These are phyloP conservation scores for Macropodus opercularis DNA, from an alignment of 2,797 vertebrate species.

Conservation along the genomic window DNA sequence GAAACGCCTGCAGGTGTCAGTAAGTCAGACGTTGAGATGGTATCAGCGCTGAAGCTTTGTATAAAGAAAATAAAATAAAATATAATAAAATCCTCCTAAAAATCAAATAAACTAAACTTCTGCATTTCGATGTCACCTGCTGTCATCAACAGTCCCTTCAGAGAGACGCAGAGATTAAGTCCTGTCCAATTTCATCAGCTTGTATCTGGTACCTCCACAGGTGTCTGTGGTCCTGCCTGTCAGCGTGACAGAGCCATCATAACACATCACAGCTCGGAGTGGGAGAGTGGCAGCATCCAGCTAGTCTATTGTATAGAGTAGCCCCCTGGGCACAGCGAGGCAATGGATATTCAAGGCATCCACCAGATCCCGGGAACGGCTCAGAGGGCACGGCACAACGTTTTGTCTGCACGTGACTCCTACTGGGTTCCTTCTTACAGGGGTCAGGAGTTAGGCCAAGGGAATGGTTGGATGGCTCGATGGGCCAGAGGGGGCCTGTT, in stretches of 20 bases:
- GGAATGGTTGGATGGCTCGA: conserved; percentile 26
- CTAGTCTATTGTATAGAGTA: conserved; percentile 46
- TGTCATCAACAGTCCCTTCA: conserved; percentile 4
- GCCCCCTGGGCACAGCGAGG: conserved; percentile 45
- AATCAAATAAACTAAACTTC: not conserved
- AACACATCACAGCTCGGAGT: conserved; percentile 75
- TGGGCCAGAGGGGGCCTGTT: conserved; percentile 49
- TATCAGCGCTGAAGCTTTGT: not conserved
- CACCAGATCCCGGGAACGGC: conserved; percentile 55
- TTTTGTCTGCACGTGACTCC: conserved; percentile 61
- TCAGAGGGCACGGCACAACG: conserved; percentile 54
- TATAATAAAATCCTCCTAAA: too few relatives aligned
- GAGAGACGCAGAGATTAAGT: conserved; percentile 46
- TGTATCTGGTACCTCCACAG: conserved; percentile 69
- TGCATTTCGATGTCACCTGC: conserved; percentile 24
- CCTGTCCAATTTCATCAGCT: conserved; percentile 71
- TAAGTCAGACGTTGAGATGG: not conserved
- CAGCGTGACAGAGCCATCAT: conserved; percentile 75
- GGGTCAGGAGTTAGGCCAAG: conserved; percentile 54
- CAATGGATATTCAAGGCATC: conserved; percentile 65
- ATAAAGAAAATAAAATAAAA: too few relatives aligned
- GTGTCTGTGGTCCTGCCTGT: conserved; percentile 66
- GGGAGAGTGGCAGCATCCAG: conserved; percentile 74
- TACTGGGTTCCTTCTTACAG: conserved; percentile 41
- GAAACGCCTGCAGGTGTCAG: too few relatives aligned